Conservation (phyloP, 2,113 vertebrate species). For the Ailurus styani region DNA sequence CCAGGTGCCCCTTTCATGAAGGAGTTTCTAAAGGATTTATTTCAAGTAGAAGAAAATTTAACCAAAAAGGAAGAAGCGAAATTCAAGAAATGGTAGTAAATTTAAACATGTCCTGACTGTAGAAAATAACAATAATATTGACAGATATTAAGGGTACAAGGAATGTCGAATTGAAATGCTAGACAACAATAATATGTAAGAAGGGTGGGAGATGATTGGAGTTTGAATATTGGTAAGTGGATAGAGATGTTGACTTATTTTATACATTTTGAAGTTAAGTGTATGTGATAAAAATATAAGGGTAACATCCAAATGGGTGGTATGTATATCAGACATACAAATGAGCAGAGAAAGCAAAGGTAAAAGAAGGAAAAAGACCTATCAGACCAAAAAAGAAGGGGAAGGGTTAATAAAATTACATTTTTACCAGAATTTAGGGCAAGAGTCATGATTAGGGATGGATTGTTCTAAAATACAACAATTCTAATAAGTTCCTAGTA, state of each 20-base stretch:
- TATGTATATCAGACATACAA: neutral
- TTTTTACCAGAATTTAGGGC: neutral
- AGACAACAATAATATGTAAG: neutral
- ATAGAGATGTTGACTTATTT: neutral
- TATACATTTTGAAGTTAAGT: neutral
- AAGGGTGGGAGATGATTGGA: neutral
- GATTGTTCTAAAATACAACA: neutral
- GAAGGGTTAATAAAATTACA: neutral
- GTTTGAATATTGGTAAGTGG: neutral
- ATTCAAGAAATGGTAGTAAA: neutral
- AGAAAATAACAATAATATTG: neutral
- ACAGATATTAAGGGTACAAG: neutral
- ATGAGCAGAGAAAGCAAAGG: slow-evolving; percentile 29
- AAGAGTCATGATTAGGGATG: neutral
- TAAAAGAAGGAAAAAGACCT: neutral
- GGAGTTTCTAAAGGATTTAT: neutral
- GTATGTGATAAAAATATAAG: neutral
- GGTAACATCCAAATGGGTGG: neutral
- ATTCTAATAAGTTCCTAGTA: neutral
- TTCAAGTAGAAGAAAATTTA: slow-evolving; percentile 25
- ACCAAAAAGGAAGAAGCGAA: neutral
- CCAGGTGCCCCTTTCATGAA: neutral
- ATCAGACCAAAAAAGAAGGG: neutral
- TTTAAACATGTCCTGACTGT: neutral
- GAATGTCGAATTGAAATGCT: neutral